Conservation (phyloP, 2,888 invertebrate genomes). For the Ceriagrion tenellum region DNA sequence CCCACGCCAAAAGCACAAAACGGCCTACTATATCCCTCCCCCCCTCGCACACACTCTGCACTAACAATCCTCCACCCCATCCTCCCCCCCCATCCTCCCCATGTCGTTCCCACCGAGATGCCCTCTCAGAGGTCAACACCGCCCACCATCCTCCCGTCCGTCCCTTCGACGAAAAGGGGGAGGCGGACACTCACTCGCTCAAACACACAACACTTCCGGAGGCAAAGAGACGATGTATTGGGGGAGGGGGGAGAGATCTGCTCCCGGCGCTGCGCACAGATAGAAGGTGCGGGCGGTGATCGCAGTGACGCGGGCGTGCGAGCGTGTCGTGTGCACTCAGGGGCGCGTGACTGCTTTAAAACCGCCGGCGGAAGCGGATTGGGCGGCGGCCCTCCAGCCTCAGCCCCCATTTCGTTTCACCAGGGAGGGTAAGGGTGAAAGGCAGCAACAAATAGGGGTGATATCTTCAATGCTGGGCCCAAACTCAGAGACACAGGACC, state of each 20-base stretch:
- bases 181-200: background rate
- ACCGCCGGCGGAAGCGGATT: background rate
- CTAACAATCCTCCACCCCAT: background rate
- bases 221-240: too few species aligned
- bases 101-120: background rate
- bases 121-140: background rate
- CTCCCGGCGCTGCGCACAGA: background rate
- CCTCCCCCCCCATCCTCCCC: background rate
- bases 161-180: background rate
- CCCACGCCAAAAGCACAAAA: background rate
- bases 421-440: background rate
- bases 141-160: background rate
- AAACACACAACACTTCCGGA: background rate
- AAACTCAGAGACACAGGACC: too few species aligned
- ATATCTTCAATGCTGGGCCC: too few species aligned
- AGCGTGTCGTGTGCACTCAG: background rate
- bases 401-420: background rate
- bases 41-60: background rate
- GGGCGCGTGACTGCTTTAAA: conserved; percentile 16
- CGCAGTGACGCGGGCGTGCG: background rate
- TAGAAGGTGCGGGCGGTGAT: background rate
- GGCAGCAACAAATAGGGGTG: background rate
- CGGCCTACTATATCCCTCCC: background rate
- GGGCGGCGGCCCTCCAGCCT: background rate
- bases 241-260: background rate